phyloP scores from a whole-genome alignment of 2,797 vertebrate genomes.

The Arrhamphus sclerolepis region DNA sequence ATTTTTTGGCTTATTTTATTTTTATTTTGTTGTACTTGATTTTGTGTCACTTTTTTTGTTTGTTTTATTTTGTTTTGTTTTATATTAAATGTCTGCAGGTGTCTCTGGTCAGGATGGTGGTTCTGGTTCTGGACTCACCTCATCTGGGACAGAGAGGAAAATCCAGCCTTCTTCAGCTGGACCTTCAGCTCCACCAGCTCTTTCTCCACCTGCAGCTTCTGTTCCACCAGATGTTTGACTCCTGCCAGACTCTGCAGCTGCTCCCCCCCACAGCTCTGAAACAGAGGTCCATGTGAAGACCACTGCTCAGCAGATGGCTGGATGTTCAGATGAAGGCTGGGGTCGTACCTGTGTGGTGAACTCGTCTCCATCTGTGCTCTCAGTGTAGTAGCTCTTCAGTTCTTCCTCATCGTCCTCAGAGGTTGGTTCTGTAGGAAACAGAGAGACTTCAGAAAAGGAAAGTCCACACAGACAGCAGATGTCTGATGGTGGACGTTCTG shows the following conservation, averaged over 20 bases:
- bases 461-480: too few relatives aligned
- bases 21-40: too few relatives aligned
- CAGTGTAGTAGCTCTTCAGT: conserved; percentile 73
- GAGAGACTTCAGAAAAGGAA: neutral
- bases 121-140: conserved; percentile 70
- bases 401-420: conserved; percentile 71
- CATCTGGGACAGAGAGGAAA: conserved; percentile 88
- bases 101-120: too few relatives aligned
- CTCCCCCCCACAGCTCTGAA: conserved; percentile 43
- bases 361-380: conserved; percentile 81
- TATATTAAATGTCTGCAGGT: too few relatives aligned
- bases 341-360: conserved; percentile 4
- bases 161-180: conserved; percentile 88
- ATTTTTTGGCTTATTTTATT: too few relatives aligned
- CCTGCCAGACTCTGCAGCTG: conserved; percentile 65
- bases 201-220: conserved; percentile 82
- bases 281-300: too few relatives aligned
- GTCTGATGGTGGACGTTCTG: too few relatives aligned
- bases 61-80: too few relatives aligned
- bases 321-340: too few relatives aligned
- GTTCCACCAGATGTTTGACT: conserved; percentile 80
- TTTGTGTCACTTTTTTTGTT: too few relatives aligned
- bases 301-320: too few relatives aligned
- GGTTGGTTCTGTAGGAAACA: conserved; percentile 36
- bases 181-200: conserved; percentile 87